These are phyloP conservation scores for Hystrix cristata DNA, from an alignment of 2,113 vertebrate genomes.

Conservation along the genomic window DNA sequence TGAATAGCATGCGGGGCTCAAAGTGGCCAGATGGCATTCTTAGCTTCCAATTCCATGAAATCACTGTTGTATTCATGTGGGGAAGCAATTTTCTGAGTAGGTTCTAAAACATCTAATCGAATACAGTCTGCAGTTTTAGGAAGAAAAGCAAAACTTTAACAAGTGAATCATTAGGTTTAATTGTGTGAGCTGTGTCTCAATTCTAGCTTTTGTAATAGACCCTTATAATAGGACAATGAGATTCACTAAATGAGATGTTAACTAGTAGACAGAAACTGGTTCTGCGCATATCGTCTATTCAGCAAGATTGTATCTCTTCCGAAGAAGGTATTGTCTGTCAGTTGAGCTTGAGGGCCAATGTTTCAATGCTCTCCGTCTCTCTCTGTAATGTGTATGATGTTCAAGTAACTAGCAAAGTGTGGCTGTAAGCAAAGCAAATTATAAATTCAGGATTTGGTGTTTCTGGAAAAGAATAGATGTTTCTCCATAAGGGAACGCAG, in stretches of 20 bases:
- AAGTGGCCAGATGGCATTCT: constrained; percentile 3
- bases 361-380: not conserved
- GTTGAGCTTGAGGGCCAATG: not conserved
- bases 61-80: not conserved
- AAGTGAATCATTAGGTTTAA: not conserved
- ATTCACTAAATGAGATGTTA: not conserved
- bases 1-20: constrained; percentile 2
- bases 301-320: not conserved
- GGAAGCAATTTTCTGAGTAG: not conserved
- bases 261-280: not conserved
- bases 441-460: not conserved
- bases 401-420: not conserved
- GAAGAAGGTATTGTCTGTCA: not conserved
- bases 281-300: not conserved
- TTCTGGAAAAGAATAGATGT: not conserved
- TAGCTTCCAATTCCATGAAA: constrained; percentile 8
- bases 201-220: not conserved
- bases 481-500: not conserved
- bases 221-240: not conserved
- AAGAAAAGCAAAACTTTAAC: constrained; percentile 13
- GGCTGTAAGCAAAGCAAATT: not conserved
- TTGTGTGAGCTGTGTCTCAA: not conserved
- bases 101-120: not conserved
- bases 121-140: not conserved
- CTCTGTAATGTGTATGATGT: not conserved